phyloP scores from a whole-genome alignment of 1,140 invertebrate genomes.

The Drosophila oshimai region DNA sequence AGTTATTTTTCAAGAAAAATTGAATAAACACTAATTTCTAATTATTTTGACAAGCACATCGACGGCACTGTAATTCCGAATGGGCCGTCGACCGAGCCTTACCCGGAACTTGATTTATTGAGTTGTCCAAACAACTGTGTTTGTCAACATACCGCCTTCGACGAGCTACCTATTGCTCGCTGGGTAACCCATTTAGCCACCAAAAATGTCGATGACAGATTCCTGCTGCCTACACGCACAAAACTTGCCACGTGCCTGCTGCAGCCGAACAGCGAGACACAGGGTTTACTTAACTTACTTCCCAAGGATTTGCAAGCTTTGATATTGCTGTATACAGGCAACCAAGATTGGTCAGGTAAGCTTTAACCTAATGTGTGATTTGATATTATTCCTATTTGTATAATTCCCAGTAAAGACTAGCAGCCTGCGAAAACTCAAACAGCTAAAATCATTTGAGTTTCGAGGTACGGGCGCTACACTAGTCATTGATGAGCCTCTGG shows the following conservation, averaged over 20 bases:
- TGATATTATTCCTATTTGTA: background rate
- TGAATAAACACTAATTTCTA: background rate
- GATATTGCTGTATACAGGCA: slow-evolving; percentile 84
- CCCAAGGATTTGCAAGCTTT: slow-evolving; percentile 85
- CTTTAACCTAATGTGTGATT: no score
- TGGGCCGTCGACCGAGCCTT: background rate
- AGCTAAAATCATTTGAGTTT: slow-evolving; percentile 85
- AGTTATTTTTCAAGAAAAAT: background rate
- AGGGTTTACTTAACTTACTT: slow-evolving; percentile 83
- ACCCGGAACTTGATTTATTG: slow-evolving; percentile 22
- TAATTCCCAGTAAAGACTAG: slow-evolving; percentile 82
- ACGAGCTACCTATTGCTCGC: slow-evolving; percentile 83
- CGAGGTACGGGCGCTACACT: slow-evolving; percentile 83
- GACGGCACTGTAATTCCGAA: background rate
- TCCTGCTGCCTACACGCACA: slow-evolving; percentile 79
- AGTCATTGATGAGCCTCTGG: slow-evolving; percentile 82
- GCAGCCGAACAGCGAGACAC: slow-evolving; percentile 82
- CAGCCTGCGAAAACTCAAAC: slow-evolving; percentile 84
- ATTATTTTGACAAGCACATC: slow-evolving; percentile 2
- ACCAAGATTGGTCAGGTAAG: slow-evolving; percentile 66
- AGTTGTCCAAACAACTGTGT: slow-evolving; percentile 83
- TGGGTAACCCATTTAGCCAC: slow-evolving; percentile 81
- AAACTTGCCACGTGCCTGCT: slow-evolving; percentile 85
- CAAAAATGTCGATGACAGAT: slow-evolving; percentile 42
- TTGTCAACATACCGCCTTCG: slow-evolving; percentile 83